Evolutionary conservation across 2,113 vertebrate genomes (phyloP).

Genomic region (Sphyrna mokarran): DNA sequence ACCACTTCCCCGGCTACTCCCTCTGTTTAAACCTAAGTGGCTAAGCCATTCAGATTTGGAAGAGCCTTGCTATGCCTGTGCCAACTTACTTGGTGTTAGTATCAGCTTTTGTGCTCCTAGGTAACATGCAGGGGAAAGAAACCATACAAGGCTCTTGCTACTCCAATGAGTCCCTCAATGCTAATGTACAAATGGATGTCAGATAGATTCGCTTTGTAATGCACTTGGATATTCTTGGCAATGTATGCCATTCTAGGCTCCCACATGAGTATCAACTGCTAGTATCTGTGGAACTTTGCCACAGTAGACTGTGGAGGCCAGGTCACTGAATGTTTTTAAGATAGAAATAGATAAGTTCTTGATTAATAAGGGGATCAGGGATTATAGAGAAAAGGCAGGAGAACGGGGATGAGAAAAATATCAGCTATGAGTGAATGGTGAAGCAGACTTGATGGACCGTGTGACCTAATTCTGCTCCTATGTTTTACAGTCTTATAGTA

Average conservation of each 20-base stretch:
- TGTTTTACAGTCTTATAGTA: too few relatives aligned
- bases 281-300: neutral
- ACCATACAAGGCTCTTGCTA: neutral
- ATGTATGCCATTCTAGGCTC: neutral
- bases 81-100: neutral
- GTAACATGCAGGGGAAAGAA: neutral
- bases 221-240: neutral
- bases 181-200: neutral
- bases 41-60: neutral
- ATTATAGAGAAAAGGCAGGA: too few relatives aligned
- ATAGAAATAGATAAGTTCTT: too few relatives aligned
- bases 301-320: too few relatives aligned
- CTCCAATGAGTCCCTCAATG: neutral
- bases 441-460: too few relatives aligned
- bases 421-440: too few relatives aligned
- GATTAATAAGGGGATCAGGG: neutral
- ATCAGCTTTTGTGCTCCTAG: neutral
- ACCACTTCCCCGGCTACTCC: neutral
- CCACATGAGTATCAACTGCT: neutral
- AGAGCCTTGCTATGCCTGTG: neutral
- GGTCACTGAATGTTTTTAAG: too few relatives aligned
- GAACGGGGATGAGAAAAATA: too few relatives aligned
- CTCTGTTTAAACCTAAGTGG: neutral
- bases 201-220: neutral
- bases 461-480: too few relatives aligned